Evolutionary conservation across 2,113 vertebrate genomes (phyloP).

Genomic region (Pteruthius melanotis): DNA sequence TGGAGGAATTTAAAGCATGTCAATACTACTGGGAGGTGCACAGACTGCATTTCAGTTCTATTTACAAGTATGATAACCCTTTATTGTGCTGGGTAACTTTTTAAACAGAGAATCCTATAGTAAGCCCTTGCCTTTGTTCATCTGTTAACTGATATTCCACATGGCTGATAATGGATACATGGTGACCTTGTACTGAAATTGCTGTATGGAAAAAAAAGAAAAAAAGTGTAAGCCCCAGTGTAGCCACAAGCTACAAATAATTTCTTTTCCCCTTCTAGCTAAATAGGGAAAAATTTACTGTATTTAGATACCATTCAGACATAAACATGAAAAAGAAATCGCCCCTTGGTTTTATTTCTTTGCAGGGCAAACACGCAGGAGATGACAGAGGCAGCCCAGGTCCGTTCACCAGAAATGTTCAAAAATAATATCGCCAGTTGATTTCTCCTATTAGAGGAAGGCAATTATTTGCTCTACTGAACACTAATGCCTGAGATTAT

Average conservation of each 20-base stretch:
- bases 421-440: not conserved
- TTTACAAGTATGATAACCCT: constrained; percentile 55
- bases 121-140: constrained; percentile 47
- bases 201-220: not conserved
- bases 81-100: constrained; percentile 61
- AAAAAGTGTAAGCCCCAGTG: not conserved
- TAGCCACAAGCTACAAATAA: not conserved
- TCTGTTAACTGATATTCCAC: constrained; percentile 43
- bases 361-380: not conserved
- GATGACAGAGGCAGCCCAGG: not conserved
- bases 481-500: not conserved
- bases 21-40: constrained; percentile 5
- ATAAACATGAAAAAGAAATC: not conserved
- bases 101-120: constrained; percentile 45
- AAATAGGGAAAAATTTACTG: not conserved
- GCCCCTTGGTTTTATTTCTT: not conserved
- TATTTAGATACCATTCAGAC: not conserved
- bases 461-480: constrained; percentile 18
- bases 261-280: not conserved
- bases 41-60: constrained; percentile 8
- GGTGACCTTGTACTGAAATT: constrained; percentile 50
- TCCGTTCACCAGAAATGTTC: not conserved
- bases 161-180: constrained; percentile 29
- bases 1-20: constrained; percentile 39
- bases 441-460: not conserved